Conservation (phyloP, 2,888 invertebrate genomes). For the Pomacea canaliculata region DNA sequence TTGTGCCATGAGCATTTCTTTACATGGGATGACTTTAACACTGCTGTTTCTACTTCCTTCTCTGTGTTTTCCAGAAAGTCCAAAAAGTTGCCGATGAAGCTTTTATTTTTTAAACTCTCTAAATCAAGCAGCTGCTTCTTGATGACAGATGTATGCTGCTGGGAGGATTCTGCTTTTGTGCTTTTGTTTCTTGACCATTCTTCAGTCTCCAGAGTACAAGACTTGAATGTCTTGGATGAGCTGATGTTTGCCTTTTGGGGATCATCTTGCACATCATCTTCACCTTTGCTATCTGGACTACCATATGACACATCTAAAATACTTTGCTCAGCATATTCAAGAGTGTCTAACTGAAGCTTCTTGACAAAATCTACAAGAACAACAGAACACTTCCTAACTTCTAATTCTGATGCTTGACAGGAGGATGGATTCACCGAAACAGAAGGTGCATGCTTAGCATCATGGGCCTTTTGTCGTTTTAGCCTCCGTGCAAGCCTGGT, state of each 20-base stretch:
- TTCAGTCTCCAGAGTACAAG: neutral
- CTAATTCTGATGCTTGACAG: neutral
- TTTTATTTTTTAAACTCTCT: constrained; percentile 22
- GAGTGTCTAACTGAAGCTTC: constrained; percentile 42
- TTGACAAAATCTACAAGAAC: constrained; percentile 56
- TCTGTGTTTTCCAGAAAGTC: constrained; percentile 29
- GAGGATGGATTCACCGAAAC: neutral
- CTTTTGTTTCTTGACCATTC: neutral
- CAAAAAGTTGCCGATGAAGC: constrained; percentile 33
- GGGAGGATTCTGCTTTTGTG: neutral
- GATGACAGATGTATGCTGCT: neutral
- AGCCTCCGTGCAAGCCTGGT: constrained; percentile 43
- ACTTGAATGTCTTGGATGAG: no score
- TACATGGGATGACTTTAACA: no score
- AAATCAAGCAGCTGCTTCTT: neutral
- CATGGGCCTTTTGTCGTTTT: constrained; percentile 16
- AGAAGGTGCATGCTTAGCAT: neutral
- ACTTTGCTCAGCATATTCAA: constrained; percentile 23
- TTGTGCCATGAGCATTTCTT: neutral
- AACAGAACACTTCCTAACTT: constrained; percentile 45
- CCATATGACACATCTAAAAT: constrained; percentile 15
- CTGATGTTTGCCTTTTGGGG: neutral
- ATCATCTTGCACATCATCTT: constrained; percentile 20
- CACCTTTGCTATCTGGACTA: constrained; percentile 17
- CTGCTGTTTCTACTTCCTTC: neutral